Conservation (phyloP, 1,140 invertebrate genomes). For the Lucilia sericata region DNA sequence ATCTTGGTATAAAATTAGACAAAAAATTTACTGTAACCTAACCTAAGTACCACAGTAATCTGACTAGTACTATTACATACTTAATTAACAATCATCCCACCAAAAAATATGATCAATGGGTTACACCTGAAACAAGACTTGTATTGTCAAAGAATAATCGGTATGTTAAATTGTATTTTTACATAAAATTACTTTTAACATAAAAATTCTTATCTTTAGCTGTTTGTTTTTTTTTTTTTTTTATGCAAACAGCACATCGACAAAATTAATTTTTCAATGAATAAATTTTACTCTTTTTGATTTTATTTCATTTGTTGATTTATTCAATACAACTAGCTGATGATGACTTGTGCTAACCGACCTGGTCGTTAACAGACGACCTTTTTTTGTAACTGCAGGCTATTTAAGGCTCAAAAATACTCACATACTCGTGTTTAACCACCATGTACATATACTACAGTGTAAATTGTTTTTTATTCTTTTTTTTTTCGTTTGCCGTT, state of each 20-base stretch:
- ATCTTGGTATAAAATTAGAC: too few species aligned
- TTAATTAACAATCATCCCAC: too few species aligned
- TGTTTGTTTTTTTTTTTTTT: too few species aligned
- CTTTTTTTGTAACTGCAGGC: not conserved
- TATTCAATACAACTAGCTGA: not conserved
- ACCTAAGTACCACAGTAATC: too few species aligned
- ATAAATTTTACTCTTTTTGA: not conserved
- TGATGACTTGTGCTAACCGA: not conserved
- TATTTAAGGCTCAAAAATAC: not conserved
- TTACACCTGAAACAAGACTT: too few species aligned
- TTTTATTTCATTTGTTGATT: conserved; percentile 3
- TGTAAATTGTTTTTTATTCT: conserved; percentile 30
- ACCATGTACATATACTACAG: conserved; percentile 5
- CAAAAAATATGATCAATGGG: too few species aligned
- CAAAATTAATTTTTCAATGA: conserved; percentile 11
- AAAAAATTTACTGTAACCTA: too few species aligned
- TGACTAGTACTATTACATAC: too few species aligned
- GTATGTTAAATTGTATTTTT: not conserved
- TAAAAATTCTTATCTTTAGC: not conserved
- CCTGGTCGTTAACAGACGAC: not conserved
- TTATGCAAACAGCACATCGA: not conserved
- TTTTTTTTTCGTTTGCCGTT: not conserved
- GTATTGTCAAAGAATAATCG: too few species aligned
- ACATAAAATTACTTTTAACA: conserved; percentile 25
- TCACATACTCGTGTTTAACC: conserved; percentile 25